Evolutionary conservation across 2,113 vertebrate genomes (phyloP), one percentile per base, ranked within the genome.

Genomic region (Leptodactylus fuscus): DNA sequence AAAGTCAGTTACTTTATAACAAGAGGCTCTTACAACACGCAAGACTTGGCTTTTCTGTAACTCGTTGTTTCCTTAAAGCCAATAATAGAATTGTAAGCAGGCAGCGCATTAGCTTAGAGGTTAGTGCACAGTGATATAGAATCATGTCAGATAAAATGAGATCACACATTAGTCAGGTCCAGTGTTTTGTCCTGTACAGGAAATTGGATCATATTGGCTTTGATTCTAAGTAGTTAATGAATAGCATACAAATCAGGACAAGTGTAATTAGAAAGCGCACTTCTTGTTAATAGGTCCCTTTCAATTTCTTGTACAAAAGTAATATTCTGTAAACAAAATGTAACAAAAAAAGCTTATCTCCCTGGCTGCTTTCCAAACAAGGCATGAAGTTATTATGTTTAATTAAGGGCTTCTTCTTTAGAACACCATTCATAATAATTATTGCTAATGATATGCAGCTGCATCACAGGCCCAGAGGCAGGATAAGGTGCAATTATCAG

Each of bases 251-350:
- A 89, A 80, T 85, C 87, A 90, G 87, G 87, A 86, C 85, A 90
- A 88, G 89, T 87, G 86, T 87, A 88, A 89, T 91, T 89, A 91
- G 55, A 49, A 81, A 88, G 83, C 18, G 48, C 88, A 83, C 81
- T 90, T 82, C 77, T 80, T 83, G 78, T 90, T 91, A 89, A 89
- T 90, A 90, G 88, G 49, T 5, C 22, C 87, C 89, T 91, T 90
- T 89, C 83, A 86, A n/a, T 75, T 48, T 76, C 81, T 29, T n/a
- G 13, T 36, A 80, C 88, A 85, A 87, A 87, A 73, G 85, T 86
- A 86, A 88, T 41, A 82, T 46, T 48, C 0, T 22, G 82, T 60
- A 88, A 92, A 89, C 80, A 90, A 87, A 89, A 87, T 51, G 76
- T 81, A 89, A 88, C 70, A 60, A 73, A 83, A 20, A 79, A 60